Percentiles rank a stretch among this genome's conserved stretches.
These are phyloP conservation scores for Bombylius major DNA, from an alignment of 2,888 invertebrate species.

Conservation along the genomic window DNA sequence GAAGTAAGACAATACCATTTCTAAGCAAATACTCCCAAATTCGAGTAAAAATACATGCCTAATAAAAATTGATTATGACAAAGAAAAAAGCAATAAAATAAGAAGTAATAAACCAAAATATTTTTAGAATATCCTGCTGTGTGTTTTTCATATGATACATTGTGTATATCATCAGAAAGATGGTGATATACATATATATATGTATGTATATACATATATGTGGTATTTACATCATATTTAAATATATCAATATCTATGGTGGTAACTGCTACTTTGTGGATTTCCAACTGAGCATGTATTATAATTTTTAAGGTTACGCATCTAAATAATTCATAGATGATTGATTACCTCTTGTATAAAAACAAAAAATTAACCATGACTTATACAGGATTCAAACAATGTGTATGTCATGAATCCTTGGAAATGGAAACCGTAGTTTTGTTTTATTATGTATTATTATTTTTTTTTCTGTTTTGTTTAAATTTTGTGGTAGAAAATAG, in stretches of 20 bases:
- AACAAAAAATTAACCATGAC: too few species aligned
- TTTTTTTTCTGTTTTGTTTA: too few species aligned
- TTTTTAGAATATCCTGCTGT: neutral
- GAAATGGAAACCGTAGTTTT: too few species aligned
- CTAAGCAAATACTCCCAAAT: neutral
- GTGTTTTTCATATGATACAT: neutral
- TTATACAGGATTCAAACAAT: too few species aligned
- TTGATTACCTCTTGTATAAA: too few species aligned
- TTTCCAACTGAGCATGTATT: conserved; percentile 3
- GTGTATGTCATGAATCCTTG: too few species aligned
- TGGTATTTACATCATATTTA: too few species aligned
- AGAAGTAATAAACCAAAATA: neutral
- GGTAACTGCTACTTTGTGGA: conserved; percentile 7
- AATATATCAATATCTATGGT: neutral
- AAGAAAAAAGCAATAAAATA: neutral
- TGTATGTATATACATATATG: neutral
- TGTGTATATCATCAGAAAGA: too few species aligned
- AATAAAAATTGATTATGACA: neutral
- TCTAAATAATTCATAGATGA: neutral
- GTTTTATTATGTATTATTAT: too few species aligned
- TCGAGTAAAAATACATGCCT: neutral
- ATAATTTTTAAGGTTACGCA: neutral
- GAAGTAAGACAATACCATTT: neutral
- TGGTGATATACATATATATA: neutral
- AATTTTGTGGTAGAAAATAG: too few species aligned